Conservation (phyloP, 1,140 invertebrate genomes). For the Cylas formicarius region DNA sequence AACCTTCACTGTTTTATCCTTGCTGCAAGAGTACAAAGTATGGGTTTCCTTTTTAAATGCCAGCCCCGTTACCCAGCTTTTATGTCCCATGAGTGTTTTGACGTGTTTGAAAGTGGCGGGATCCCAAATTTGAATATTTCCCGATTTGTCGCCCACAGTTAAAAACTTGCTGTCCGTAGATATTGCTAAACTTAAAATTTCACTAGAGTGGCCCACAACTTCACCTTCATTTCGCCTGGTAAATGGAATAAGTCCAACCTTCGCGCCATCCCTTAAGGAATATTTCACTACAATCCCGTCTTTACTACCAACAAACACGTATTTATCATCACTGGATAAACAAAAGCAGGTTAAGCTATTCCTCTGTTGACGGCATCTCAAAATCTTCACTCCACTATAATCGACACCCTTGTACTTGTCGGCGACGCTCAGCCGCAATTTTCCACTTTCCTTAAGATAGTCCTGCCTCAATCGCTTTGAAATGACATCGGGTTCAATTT, state of each 20-base stretch:
- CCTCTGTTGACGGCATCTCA: constrained; percentile 68
- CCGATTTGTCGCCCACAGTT: constrained; percentile 68
- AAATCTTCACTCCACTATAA: constrained; percentile 43
- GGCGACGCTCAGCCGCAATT: constrained; percentile 66
- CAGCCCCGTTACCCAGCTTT: constrained; percentile 67
- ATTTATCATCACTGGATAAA: constrained; percentile 65
- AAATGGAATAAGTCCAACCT: constrained; percentile 48
- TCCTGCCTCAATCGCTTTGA: constrained; percentile 70
- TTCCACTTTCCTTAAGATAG: constrained; percentile 77
- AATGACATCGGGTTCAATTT: constrained; percentile 61
- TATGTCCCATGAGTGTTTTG: constrained; percentile 76
- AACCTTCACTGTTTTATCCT: constrained; percentile 81
- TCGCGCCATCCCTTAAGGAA: constrained; percentile 49
- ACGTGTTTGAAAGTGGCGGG: constrained; percentile 66
- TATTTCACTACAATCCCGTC: constrained; percentile 86
- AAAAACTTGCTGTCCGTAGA: constrained; percentile 81
- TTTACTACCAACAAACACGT: constrained; percentile 79
- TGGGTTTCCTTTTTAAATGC: constrained; percentile 83
- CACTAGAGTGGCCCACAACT: constrained; percentile 49
- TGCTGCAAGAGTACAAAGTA: constrained; percentile 76
- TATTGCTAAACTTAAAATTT: constrained; percentile 67
- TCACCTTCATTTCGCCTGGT: constrained; percentile 43
- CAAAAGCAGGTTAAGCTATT: constrained; percentile 75
- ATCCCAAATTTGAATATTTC: constrained; percentile 79
- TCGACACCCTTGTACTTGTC: constrained; percentile 52